These are phyloP conservation scores for Silurus glanis DNA, from an alignment of 2,113 vertebrate species.

Conservation along the genomic window DNA sequence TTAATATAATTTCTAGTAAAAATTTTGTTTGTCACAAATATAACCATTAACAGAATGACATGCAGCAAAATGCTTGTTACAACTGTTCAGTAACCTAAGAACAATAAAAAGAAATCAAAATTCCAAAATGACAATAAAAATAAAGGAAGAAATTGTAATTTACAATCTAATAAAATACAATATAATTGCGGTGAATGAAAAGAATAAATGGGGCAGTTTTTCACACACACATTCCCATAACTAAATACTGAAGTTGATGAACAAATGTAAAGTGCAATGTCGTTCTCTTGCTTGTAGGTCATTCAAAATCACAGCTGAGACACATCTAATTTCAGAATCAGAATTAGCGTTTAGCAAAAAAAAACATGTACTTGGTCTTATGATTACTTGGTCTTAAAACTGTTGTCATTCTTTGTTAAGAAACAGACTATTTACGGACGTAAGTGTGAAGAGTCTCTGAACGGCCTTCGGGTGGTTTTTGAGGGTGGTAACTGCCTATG, in stretches of 20 bases:
- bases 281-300: neutral
- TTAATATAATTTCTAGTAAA: too few relatives aligned
- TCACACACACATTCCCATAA: neutral
- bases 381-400: neutral
- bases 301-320: neutral
- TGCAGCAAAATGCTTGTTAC: too few relatives aligned
- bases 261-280: neutral
- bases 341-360: neutral
- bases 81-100: too few relatives aligned
- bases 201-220: too few relatives aligned
- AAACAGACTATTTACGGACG: neutral
- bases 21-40: too few relatives aligned
- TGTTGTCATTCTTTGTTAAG: neutral
- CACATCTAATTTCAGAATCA: neutral
- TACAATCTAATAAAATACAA: too few relatives aligned
- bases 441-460: neutral
- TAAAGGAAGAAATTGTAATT: too few relatives aligned
- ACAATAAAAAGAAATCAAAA: too few relatives aligned
- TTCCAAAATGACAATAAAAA: too few relatives aligned
- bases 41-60: too few relatives aligned
- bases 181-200: too few relatives aligned
- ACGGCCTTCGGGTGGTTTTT: neutral
- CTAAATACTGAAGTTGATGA: neutral
- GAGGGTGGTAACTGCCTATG: neutral
- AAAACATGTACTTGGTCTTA: neutral